Conservation (phyloP, 2,113 vertebrate genomes). For the Pleuronectes platessa region DNA sequence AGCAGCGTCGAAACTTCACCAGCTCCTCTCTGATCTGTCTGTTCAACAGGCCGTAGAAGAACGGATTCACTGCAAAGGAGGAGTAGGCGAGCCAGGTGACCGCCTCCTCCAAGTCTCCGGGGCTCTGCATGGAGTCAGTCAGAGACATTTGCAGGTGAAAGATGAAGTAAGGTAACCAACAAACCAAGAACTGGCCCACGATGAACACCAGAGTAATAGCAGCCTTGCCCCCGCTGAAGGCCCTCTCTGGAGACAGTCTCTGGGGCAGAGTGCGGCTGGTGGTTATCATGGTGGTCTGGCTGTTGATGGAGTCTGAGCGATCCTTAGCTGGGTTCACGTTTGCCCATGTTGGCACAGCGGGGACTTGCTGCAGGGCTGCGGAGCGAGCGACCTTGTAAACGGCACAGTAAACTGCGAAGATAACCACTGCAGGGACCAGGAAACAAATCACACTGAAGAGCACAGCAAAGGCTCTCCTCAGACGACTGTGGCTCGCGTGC, state of each 20-base stretch:
- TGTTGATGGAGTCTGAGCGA: constrained; percentile 88
- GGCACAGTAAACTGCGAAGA: constrained; percentile 88
- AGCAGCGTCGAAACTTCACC: constrained; percentile 86
- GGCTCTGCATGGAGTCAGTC: constrained; percentile 66
- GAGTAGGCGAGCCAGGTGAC: constrained; percentile 95
- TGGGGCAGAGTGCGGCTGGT: constrained; percentile 78
- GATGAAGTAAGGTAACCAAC: constrained; percentile 94
- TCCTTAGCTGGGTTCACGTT: constrained; percentile 70
- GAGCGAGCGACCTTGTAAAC: constrained; percentile 92
- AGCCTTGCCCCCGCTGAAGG: constrained; percentile 89
- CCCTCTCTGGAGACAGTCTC: constrained; percentile 81
- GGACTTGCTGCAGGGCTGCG: constrained; percentile 84
- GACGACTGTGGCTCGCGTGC: constrained; percentile 86
- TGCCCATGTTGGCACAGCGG: constrained; percentile 76
- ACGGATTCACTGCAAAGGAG: constrained; percentile 92
- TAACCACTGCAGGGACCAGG: constrained; percentile 86
- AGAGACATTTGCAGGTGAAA: constrained; percentile 90
- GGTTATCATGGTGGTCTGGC: constrained; percentile 88
- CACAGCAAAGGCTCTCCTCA: constrained; percentile 85
- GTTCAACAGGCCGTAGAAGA: constrained; percentile 92
- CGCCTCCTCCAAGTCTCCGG: constrained; percentile 81
- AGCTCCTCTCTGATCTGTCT: constrained; percentile 91
- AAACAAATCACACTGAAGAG: constrained; percentile 90
- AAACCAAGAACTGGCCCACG: constrained; percentile 93
- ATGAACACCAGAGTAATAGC: constrained; percentile 91